Evolutionary conservation across 1,140 invertebrate species (phyloP), one percentile per base, ranked within the genome.

Genomic region (Acromyrmex charruanus): DNA sequence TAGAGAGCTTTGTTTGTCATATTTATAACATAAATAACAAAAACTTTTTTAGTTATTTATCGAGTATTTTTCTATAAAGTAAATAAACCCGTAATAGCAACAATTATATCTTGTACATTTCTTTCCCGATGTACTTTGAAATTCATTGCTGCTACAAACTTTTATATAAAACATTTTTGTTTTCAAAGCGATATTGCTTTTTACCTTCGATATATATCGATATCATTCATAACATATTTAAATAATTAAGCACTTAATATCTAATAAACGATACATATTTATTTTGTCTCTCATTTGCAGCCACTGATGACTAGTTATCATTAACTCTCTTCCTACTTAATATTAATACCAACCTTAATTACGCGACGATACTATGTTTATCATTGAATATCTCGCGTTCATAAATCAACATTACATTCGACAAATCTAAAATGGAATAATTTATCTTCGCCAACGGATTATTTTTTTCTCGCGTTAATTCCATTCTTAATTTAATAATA

Each of bases 211-310:
- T 44, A 28, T 59, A 31, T 79, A 79, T 31, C 9, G 12, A 49
- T 65, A 58, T 71, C 21, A 3, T 21, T 18, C 16, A 87, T 88
- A 89, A 88, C 68, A 77, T 77, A 88, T 82, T 89, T 79, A 90
- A 89, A 58, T 81, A 87, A 80, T 92, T 88, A 90, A 91, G 61
- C 86, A 69, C 69, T 91, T 90, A 87, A 88, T 91, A 89, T 92
- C 90, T 71, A 88, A 66, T 91, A 93, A 71, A 92, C 90, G 91
- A 92, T 92, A 93, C 92, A 91, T 93, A 92, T 92, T 89, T 65
- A 92, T 90, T 91, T 92, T 91, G 86, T 93, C 89, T 94, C 92
- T 95, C 95, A 93, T 93, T 95, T 95, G 94, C 92, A 95, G 94
- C 94, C 94, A 95, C 91, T 87, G 81, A 89, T 92, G 93, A 94